These are phyloP conservation scores for Channa argus DNA, from an alignment of 2,113 vertebrate species.

Conservation along the genomic window DNA sequence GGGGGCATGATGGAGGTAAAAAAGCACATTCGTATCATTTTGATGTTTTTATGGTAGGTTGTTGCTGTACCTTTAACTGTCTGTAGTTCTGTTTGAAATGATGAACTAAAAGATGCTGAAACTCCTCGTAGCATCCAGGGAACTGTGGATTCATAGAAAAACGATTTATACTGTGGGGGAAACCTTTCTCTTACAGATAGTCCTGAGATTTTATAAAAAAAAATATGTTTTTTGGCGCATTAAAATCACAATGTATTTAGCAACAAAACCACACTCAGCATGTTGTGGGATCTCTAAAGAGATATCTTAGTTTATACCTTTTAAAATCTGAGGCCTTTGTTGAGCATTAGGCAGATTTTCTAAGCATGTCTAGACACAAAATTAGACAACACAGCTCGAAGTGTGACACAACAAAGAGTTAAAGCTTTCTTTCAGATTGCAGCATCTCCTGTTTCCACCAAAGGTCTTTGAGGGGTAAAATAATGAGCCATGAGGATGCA, in stretches of 20 bases:
- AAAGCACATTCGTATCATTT: no score
- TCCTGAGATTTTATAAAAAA: neutral
- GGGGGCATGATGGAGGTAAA: no score
- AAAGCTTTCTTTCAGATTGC: conserved; percentile 57
- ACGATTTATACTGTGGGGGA: no score
- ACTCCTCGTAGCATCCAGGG: no score
- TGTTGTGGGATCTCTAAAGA: neutral
- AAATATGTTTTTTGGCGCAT: neutral
- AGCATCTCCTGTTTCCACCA: conserved; percentile 72
- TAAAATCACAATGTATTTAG: neutral
- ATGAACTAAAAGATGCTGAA: no score
- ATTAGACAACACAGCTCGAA: conserved; percentile 18
- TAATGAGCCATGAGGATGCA: conserved; percentile 86
- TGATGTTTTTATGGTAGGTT: no score
- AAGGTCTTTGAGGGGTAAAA: conserved; percentile 81
- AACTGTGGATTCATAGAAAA: neutral
- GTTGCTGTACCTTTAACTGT: no score
- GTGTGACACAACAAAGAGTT: conserved; percentile 71
- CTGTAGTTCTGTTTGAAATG: no score
- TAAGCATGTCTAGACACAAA: conserved; percentile 7
- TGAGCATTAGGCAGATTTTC: neutral
- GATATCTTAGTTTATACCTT: neutral
- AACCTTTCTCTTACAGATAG: neutral
- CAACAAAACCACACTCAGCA: neutral
- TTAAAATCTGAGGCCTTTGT: neutral